A percentile compares a stretch with the other conserved stretches of the same genome.
These are phyloP conservation scores for Misgurnus anguillicaudatus DNA, from an alignment of 2,113 vertebrate genomes.

Conservation along the genomic window DNA sequence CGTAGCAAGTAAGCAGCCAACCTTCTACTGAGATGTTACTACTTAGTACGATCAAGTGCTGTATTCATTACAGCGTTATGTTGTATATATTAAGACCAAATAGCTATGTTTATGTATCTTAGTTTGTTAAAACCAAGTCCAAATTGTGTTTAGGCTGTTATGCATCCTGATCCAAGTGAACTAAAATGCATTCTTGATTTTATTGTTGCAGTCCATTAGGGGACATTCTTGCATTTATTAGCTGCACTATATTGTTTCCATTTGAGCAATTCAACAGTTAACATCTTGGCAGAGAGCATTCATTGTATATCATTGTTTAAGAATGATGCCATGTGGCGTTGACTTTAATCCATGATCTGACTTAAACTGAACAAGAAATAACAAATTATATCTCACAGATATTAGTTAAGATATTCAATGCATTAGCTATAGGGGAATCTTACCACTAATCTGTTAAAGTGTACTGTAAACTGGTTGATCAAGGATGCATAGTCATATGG, in stretches of 20 bases:
- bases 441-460: background rate
- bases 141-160: background rate
- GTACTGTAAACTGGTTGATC: background rate
- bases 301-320: background rate
- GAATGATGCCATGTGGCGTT: background rate
- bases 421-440: background rate
- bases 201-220: too few relatives aligned
- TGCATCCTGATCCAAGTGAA: too few relatives aligned
- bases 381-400: background rate
- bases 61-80: background rate
- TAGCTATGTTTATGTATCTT: too few relatives aligned
- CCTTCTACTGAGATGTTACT: constrained; percentile 3
- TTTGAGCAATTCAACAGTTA: background rate
- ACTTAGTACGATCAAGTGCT: background rate
- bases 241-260: background rate
- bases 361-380: background rate
- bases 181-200: too few relatives aligned
- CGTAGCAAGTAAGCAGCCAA: constrained; percentile 34
- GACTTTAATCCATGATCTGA: background rate
- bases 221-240: too few relatives aligned
- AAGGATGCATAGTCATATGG: background rate
- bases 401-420: background rate
- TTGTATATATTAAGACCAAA: background rate
- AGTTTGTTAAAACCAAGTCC: background rate
- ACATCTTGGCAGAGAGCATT: background rate